A percentile compares a stretch with the other conserved stretches of the same genome.
phyloP scores from a whole-genome alignment of 2,113 vertebrate genomes.

The Uropsilus gracilis region DNA sequence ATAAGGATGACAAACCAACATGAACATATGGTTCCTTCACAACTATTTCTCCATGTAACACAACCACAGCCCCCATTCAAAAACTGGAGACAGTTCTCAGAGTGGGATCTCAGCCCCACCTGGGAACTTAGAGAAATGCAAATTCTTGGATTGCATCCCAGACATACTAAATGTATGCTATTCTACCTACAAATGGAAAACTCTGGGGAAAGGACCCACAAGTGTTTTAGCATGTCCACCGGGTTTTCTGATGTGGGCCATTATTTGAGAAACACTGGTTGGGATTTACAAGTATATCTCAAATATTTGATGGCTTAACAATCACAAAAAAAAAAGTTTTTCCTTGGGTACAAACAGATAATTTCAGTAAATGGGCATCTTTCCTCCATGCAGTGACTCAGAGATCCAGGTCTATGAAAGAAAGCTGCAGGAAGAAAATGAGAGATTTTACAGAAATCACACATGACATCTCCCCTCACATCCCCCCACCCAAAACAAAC shows the following conservation, averaged over 20 bases:
- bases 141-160: too few species aligned
- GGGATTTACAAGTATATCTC: background rate
- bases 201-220: background rate
- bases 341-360: background rate
- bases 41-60: background rate
- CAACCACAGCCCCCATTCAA: background rate
- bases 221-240: background rate
- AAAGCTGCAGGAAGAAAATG: background rate
- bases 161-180: background rate
- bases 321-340: background rate
- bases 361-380: background rate
- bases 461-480: background rate
- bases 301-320: background rate
- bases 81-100: background rate
- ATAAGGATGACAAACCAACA: background rate
- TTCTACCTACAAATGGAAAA: background rate
- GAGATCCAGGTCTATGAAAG: background rate
- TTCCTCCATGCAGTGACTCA: background rate
- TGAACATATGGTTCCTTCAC: background rate
- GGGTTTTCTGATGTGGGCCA: background rate
- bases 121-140: background rate
- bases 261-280: background rate
- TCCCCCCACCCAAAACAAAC: background rate
- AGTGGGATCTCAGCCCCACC: fast-evolving
- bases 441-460: background rate